These are phyloP conservation scores for Scytalopus superciliaris DNA, from an alignment of 2,113 vertebrate genomes.

Conservation along the genomic window DNA sequence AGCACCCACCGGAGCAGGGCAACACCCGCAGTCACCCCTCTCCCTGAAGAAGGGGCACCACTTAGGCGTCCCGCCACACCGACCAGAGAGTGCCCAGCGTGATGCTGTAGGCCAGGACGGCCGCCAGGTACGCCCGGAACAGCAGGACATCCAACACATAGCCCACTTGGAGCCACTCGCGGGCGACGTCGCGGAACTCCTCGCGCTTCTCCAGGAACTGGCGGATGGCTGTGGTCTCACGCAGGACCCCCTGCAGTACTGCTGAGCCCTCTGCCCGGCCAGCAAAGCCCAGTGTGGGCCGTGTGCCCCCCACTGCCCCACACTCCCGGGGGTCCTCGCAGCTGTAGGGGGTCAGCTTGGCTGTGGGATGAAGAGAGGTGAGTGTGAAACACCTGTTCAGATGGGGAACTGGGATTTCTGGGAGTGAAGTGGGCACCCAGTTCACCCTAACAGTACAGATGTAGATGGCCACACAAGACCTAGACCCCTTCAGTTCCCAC, in stretches of 20 bases:
- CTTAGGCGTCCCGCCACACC: constrained; percentile 88
- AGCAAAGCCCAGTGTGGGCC: neutral
- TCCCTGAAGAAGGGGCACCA: accelerated
- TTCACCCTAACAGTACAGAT: neutral
- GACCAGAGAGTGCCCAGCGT: constrained; percentile 92
- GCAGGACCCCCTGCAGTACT: constrained; percentile 78
- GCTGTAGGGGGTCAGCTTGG: constrained; percentile 75
- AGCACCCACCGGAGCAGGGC: too few relatives aligned
- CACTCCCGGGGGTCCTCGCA: constrained; percentile 65
- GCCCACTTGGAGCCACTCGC: constrained; percentile 93
- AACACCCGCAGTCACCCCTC: accelerated
- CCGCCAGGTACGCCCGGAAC: constrained; percentile 88
- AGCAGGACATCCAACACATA: constrained; percentile 90
- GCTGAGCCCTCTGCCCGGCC: constrained; percentile 49
- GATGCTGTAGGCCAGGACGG: constrained; percentile 86
- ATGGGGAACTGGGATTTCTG: accelerated
- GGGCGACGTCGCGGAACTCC: constrained; percentile 81
- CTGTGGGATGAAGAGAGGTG: constrained; percentile 44
- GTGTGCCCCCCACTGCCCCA: constrained; percentile 41
- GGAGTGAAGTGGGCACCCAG: accelerated
- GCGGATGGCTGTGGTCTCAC: constrained; percentile 84
- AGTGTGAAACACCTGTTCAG: neutral
- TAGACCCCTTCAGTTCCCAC: accelerated
- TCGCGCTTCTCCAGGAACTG: constrained; percentile 88
- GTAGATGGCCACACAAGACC: accelerated